These are phyloP conservation scores for Balaenoptera acutorostrata DNA, from an alignment of 2,113 vertebrate genomes.

Conservation along the genomic window DNA sequence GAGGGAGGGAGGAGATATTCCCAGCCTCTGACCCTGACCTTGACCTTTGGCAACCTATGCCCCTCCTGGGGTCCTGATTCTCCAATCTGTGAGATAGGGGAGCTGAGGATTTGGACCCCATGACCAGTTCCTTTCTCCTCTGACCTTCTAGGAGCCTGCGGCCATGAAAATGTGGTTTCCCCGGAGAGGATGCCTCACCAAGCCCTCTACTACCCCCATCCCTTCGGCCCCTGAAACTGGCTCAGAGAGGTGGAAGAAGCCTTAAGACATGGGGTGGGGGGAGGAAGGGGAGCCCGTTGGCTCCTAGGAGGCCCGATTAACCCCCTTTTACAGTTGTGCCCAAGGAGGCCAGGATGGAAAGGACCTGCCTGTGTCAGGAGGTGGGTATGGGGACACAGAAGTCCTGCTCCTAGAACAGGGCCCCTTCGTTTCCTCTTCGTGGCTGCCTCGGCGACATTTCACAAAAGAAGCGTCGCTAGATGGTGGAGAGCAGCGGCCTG, in stretches of 20 bases:
- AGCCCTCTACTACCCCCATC: not conserved
- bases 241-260: not conserved
- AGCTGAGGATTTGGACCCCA: not conserved
- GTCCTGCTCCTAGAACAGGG: not conserved
- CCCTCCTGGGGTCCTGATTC: not conserved
- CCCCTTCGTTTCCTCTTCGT: not conserved
- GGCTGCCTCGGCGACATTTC: not conserved
- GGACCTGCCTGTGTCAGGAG: not conserved
- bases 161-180: not conserved
- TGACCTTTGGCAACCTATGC: not conserved
- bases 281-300: fast-evolving
- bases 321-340: not conserved
- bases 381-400: not conserved
- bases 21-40: not conserved
- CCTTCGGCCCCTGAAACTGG: not conserved
- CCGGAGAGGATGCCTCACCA: fast-evolving
- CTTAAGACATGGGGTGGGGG: fast-evolving
- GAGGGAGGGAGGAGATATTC: not conserved
- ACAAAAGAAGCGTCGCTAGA: not conserved
- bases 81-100: not conserved
- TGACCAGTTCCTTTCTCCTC: not conserved
- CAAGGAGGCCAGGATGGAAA: not conserved
- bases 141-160: not conserved
- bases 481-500: not conserved
- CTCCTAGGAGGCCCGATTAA: not conserved